Evolutionary conservation across 2,797 vertebrate genomes (phyloP), one percentile per base, ranked within the genome.

Genomic region (Lepidocolaptes lacrymiger): DNA sequence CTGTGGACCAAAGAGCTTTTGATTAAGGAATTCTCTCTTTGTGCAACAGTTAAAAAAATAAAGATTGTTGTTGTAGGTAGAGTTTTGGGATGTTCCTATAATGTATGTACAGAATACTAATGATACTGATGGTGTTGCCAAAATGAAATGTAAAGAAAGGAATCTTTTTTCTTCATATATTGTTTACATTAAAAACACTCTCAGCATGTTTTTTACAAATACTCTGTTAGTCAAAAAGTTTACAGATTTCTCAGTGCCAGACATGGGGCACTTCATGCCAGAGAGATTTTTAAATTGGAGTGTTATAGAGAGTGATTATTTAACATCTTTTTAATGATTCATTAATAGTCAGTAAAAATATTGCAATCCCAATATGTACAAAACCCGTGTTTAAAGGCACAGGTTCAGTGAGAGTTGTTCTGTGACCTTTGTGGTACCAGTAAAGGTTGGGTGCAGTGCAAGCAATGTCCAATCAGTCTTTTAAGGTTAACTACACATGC

Each of bases 401-500:
- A 92, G 86, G 94, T 96, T 96, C 94, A 96, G 85, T 81, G 81
- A 97, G 96, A 97, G 91, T 49, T 85, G 92, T 97, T 97, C 89
- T 74, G 46, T 18, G 96, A 98, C 98, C 97, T 98, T 96, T 98
- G 91, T 94, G 91, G 81, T 96, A 81, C 97, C 93, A 92, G 86
- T 88, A 98, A 97, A 98, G 97, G 96, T 97, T 98, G 97, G 96
- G 96, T 97, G 98, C 96, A 95, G 91, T 85, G 71, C 75, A 96
- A 89, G 88, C 93, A 97, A 96, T 1, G 2, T 94, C 96, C 93
- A 97, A 98, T 97, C 97, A 67, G 95, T 98, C 97, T 97, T 98
- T 97, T 97, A 97, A 98, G 97, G 97, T 98, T 98, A 98, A 98
- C 97, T 98, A 97, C 97, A 98, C 96, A 96, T 98, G 98, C 96